These are phyloP conservation scores for Ranitomeya imitator DNA, from an alignment of 2,113 vertebrate species.

Conservation along the genomic window DNA sequence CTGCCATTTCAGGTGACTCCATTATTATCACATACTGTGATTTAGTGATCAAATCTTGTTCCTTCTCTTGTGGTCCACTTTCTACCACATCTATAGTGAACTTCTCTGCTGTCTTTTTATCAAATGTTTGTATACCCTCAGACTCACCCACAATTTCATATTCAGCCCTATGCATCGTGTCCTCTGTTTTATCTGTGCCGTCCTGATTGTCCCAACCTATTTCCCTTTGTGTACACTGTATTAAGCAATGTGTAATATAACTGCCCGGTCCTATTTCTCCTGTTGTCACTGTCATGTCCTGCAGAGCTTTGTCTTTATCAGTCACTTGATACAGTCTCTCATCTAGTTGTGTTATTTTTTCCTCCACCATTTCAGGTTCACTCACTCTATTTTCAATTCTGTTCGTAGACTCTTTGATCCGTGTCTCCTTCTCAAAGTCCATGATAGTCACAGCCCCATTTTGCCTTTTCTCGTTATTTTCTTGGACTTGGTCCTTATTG, in stretches of 20 bases:
- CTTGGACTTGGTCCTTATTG: neutral
- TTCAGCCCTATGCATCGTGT: neutral
- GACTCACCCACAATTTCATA: neutral
- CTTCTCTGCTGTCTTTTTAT: neutral
- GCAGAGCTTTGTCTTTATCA: neutral
- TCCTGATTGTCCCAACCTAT: neutral
- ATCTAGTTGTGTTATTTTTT: neutral
- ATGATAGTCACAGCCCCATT: neutral
- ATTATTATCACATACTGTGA: neutral
- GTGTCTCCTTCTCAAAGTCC: neutral
- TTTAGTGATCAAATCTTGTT: neutral
- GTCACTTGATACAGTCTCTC: neutral
- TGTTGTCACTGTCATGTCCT: neutral
- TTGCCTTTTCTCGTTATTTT: neutral
- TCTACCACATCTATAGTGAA: neutral
- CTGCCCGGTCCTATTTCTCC: neutral
- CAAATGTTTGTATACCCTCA: neutral
- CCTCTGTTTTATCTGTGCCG: neutral
- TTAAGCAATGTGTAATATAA: neutral
- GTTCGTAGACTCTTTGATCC: neutral
- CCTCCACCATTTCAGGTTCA: slow-evolving; percentile 20
- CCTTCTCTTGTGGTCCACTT: neutral
- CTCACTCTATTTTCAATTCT: slow-evolving; percentile 16
- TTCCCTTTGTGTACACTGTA: neutral
- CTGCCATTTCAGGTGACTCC: neutral